Conservation (phyloP, 2,888 invertebrate species). For the Nomada ruficornis region DNA sequence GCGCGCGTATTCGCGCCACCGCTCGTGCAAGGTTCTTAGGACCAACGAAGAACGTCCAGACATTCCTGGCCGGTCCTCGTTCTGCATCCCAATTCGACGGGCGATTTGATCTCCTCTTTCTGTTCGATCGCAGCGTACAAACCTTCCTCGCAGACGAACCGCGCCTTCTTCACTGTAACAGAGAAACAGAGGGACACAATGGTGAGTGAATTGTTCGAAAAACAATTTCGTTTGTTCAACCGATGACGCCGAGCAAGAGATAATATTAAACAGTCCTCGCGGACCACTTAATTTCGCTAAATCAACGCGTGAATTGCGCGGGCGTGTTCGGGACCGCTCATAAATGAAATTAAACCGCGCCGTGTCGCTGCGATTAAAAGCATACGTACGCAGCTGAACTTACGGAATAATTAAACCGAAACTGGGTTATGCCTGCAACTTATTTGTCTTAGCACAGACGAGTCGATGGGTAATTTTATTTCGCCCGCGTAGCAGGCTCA, state of each 20-base stretch:
- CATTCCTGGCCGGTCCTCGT: conserved; percentile 9
- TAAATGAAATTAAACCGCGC: conserved; percentile 48
- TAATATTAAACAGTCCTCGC: conserved; percentile 11
- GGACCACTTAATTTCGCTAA: conserved; percentile 35
- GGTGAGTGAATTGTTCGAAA: neutral
- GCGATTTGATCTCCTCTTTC: neutral
- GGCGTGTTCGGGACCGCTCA: conserved; percentile 7
- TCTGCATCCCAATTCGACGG: neutral
- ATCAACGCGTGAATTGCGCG: conserved; percentile 26
- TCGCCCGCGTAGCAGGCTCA: neutral
- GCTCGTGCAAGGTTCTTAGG: conserved; percentile 44
- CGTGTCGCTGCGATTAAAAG: conserved; percentile 40
- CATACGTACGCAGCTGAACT: conserved; percentile 18
- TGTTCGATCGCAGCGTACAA: conserved; percentile 80
- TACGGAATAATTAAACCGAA: conserved; percentile 55
- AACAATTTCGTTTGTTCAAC: neutral
- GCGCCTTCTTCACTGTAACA: conserved; percentile 96
- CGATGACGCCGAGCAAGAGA: neutral
- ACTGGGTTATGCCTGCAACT: conserved; percentile 42
- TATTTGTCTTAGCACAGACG: conserved; percentile 44
- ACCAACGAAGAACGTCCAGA: conserved; percentile 37
- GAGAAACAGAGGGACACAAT: conserved; percentile 73
- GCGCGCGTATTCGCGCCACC: conserved; percentile 39
- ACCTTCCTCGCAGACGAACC: conserved; percentile 94
- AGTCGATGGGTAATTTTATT: conserved; percentile 29